Percentiles rank a stretch among this genome's conserved stretches.
These are phyloP conservation scores for Aulostomus chinensis DNA, from an alignment of 2,797 vertebrate species.

Conservation along the genomic window DNA sequence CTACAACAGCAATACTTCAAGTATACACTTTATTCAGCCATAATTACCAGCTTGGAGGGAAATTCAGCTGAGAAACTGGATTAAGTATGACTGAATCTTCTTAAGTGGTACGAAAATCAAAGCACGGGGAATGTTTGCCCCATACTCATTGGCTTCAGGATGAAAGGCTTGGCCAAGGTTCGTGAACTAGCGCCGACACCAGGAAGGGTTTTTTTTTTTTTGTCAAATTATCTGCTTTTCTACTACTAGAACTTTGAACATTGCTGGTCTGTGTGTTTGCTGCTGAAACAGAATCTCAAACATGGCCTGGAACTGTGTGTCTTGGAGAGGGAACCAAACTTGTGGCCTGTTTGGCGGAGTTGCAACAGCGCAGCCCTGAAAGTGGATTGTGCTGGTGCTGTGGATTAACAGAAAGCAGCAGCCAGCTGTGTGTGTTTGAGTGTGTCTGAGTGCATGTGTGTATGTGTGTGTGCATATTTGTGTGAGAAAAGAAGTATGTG, in stretches of 20 bases:
- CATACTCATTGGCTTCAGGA: slow-evolving; percentile 72
- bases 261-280: slow-evolving; percentile 51
- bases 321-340: slow-evolving; percentile 66
- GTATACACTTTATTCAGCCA: slow-evolving; percentile 59
- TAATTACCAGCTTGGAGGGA: slow-evolving; percentile 70
- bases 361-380: slow-evolving; percentile 57
- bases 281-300: slow-evolving; percentile 62
- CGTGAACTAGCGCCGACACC: slow-evolving; percentile 64
- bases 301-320: slow-evolving; percentile 62
- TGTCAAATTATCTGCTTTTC: slow-evolving; percentile 67
- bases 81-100: slow-evolving; percentile 75
- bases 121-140: slow-evolving; percentile 69
- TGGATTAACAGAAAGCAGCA: slow-evolving; percentile 68
- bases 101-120: slow-evolving; percentile 76
- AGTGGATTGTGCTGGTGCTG: slow-evolving; percentile 72
- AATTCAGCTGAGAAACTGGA: slow-evolving; percentile 73
- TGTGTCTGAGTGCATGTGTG: slow-evolving; percentile 18
- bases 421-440: slow-evolving; percentile 35
- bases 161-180: slow-evolving; percentile 77
- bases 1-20: slow-evolving; percentile 41
- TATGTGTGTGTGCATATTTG: slow-evolving; percentile 19
- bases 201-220: slow-evolving; percentile 50
- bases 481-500: slow-evolving; percentile 32
- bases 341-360: slow-evolving; percentile 68
- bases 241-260: slow-evolving; percentile 60